Conservation (phyloP, 2,113 vertebrate genomes). For the rat (Rattus norvegicus) region GRCr8 NC_086037.1:45403001-45403500, state of each 20-base stretch:
- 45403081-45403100: background rate
- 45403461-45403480: background rate
- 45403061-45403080: background rate
- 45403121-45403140: background rate
- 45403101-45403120: background rate
- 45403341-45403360: background rate
- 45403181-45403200: constrained; percentile 8
- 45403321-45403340: background rate
- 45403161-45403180: background rate
- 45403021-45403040: background rate
- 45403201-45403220: background rate
- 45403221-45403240: background rate
- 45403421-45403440: background rate
- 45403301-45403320: background rate
- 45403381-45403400: constrained; percentile 26
- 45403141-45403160: background rate
- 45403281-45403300: background rate
- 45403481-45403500: constrained; percentile 9
- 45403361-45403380: constrained; percentile 7
- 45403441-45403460: background rate
- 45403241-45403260: background rate
- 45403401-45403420: background rate
- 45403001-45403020: background rate
- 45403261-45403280: background rate
- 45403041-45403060: background rate